These are phyloP conservation scores for Hedya salicella DNA, from an alignment of 2,888 invertebrate species.

Conservation along the genomic window DNA sequence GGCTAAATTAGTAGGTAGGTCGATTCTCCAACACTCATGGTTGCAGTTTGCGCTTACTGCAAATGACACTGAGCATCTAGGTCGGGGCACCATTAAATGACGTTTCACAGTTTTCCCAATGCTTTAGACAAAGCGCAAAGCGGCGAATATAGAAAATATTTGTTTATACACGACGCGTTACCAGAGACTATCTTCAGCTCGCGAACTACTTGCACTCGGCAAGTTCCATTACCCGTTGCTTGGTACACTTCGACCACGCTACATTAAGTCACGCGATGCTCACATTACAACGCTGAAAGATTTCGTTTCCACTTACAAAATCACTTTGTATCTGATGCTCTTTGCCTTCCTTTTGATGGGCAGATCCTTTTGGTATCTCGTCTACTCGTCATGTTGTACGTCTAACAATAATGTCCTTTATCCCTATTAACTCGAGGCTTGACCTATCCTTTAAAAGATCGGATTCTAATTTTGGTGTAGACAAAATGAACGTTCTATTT, in stretches of 20 bases:
- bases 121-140: not conserved
- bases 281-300: slow-evolving; percentile 75
- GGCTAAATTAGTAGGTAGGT: too few species aligned
- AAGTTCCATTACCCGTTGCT: slow-evolving; percentile 66
- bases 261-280: slow-evolving; percentile 73
- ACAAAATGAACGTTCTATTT: slow-evolving; percentile 23
- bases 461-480: slow-evolving; percentile 27
- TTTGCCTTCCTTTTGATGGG: slow-evolving; percentile 55
- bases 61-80: not conserved
- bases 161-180: slow-evolving; percentile 36
- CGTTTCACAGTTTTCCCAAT: not conserved
- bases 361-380: slow-evolving; percentile 32
- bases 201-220: slow-evolving; percentile 44
- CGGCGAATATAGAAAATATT: slow-evolving; percentile 22
- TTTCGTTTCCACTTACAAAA: slow-evolving; percentile 81
- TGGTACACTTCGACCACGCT: slow-evolving; percentile 61
- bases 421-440: slow-evolving; percentile 22
- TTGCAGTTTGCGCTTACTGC: not conserved
- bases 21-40: not conserved
- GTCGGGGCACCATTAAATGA: not conserved
- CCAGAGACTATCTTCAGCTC: slow-evolving; percentile 25
- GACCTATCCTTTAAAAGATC: slow-evolving; percentile 32
- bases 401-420: slow-evolving; percentile 36
- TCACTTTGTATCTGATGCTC: slow-evolving; percentile 76
- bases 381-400: not conserved